Evolutionary conservation across 2,113 vertebrate genomes (phyloP), one percentile per base, ranked within the genome.

Genomic region (Trogon melanurus): DNA sequence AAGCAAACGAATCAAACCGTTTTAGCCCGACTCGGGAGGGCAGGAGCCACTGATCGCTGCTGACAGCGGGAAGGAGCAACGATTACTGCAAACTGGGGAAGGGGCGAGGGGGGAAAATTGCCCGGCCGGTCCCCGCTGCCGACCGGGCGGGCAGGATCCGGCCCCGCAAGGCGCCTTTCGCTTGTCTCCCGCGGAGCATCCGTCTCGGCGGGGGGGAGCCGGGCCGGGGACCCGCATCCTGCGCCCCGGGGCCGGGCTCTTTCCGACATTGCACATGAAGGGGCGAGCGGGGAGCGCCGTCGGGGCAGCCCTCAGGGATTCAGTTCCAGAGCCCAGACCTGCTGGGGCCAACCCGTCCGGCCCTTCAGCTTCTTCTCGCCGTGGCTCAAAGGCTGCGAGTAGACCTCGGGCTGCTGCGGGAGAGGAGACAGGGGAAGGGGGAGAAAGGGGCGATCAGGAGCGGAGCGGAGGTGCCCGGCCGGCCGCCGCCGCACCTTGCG

Each of bases 301-400:
- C 88, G 79, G 69, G 85, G 38, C 47, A 67, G 88, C 47, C 79
- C 97, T 99, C 98, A 99, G 96, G 98, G 99, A 95, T 99, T 99
- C 88, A 99, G 97, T 97, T 99, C 99, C 98, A 99, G 98, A 81
- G 99, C 99, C 99, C 99, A 99, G 96, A 99, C 99, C 97, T 99
- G 99, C 98, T 99, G 99, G n/a, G 99, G 99, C 99, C 99, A 99
- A 38, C 99, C 99, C 67, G 99, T 99, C 96, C 99, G 98, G 91
- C 99, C 99, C 94, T 99, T 99, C 95, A 98, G 98, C 97, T 98
- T 99, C 98, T 99, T 99, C 97, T 99, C 98, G 47, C 98, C 98
- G 45, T 97, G 97, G 58, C 97, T 98, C 85, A 98, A 91, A 48
- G 98, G 96, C 36, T 98, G 98, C 95, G 98, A 98, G 75, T 98